These are phyloP conservation scores for Corythaeola cristata DNA, from an alignment of 2,113 vertebrate species.

Conservation along the genomic window DNA sequence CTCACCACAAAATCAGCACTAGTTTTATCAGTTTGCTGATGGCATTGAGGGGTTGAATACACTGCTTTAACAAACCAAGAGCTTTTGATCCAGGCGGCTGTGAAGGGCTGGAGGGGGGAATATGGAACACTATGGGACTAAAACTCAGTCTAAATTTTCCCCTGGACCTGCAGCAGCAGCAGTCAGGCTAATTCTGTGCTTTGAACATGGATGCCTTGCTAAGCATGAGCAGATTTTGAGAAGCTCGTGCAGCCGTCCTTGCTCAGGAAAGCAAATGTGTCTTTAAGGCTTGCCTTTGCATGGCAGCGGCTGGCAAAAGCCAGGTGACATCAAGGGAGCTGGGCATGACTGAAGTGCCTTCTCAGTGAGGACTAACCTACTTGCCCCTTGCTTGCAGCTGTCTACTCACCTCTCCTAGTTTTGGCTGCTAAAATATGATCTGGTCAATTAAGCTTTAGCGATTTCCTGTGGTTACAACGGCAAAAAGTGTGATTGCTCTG, in stretches of 20 bases:
- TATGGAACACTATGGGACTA: neutral
- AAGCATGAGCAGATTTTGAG: neutral
- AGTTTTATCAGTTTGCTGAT: neutral
- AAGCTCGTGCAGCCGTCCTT: neutral
- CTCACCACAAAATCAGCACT: neutral
- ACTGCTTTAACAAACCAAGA: neutral
- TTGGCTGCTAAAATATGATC: neutral
- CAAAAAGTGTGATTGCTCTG: neutral
- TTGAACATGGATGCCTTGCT: neutral
- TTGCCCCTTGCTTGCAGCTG: neutral
- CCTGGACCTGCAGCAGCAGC: neutral
- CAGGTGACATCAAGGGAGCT: neutral
- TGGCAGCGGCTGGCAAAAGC: neutral
- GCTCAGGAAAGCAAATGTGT: neutral
- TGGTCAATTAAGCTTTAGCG: neutral
- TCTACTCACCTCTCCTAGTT: neutral
- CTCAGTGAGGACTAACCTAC: neutral
- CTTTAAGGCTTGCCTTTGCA: neutral
- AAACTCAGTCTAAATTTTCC: neutral
- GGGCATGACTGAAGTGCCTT: neutral
- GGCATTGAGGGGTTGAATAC: accelerated
- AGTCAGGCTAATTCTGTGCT: neutral
- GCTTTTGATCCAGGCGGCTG: neutral
- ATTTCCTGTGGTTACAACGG: neutral
- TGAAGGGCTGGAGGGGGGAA: neutral